Evolutionary conservation across 2,113 vertebrate species (phyloP), one percentile per base, ranked within the genome.

Genomic region (Setophaga kirtlandii): DNA sequence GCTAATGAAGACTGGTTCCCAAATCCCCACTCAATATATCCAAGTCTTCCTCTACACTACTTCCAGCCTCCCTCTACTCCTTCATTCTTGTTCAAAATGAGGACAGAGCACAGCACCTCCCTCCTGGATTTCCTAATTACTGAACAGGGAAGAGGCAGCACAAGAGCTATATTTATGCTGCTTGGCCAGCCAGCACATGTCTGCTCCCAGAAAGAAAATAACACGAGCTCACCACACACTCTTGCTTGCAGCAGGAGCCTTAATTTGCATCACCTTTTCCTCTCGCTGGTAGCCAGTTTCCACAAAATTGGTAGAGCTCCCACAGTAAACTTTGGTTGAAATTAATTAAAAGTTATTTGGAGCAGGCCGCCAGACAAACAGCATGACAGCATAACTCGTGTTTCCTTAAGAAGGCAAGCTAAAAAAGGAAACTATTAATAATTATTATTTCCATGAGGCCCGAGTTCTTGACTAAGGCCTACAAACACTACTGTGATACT

Each of bases 21-120:
- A 97, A 96, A 96, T 96, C 94, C 94, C 95, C 44, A 94, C 73
- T 90, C 93, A 97, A 97, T 95, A 97, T 94, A 92, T 92, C 93
- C 91, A 84, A 92, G 86, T 82, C 89, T 58, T 94, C 52, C 91
- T 86, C 69, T 39, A 86, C 2, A 15, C 42, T 83, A 11, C 86
- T 92, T 96, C 73, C 71, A 93, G 67, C 42, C 59, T 90, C 60
- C 56, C 64, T 94, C 55, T 52, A 81, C 50, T 92, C 83, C 71
- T 88, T 59, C 50, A 58, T 80, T 58, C 95, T 42, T 56, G 60
- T 23, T 95, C 89, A 92, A 92, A 97, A 97, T 87, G 89, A 97
- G 94, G 89, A 90, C 94, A 94, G 55, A 67, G 60, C 2, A 0
- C 80, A 89, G 73, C 35, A 87, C 56, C 39, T 86, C 64, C 89